A percentile compares a stretch with the other conserved stretches of the same genome.
phyloP scores from a whole-genome alignment of 2,797 vertebrate genomes.

The Halcyon leucocephala region DNA sequence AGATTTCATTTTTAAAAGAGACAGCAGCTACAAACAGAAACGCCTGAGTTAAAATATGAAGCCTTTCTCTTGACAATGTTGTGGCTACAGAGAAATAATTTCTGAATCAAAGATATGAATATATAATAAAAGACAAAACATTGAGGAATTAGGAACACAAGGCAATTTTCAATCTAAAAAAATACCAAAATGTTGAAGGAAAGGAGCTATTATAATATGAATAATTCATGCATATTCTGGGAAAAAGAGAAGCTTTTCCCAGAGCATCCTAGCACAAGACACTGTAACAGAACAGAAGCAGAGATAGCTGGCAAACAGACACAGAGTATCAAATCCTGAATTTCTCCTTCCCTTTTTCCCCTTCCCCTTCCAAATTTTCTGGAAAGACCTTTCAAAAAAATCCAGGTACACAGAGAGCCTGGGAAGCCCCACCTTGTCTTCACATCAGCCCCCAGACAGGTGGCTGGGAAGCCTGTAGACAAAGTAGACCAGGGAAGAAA shows the following conservation, averaged over 20 bases:
- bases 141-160: neutral
- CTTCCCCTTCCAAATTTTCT: neutral
- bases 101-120: neutral
- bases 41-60: neutral
- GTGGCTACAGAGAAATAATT: neutral
- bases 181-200: neutral
- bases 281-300: neutral
- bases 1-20: constrained; percentile 30
- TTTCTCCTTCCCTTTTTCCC: neutral
- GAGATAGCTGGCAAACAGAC: neutral
- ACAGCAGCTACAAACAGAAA: constrained; percentile 2
- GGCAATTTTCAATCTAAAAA: neutral
- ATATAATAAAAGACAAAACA: neutral
- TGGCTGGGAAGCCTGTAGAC: neutral
- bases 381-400: neutral
- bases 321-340: neutral
- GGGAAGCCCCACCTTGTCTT: neutral
- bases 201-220: constrained; percentile 4
- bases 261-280: neutral
- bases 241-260: neutral
- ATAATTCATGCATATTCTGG: neutral
- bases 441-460: neutral
- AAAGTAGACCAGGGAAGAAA: neutral
- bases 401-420: neutral
- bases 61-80: neutral